Base-by-base conservation (phyloP, 2,113 vertebrate genomes). In the Silurus meridionalis region DNA sequence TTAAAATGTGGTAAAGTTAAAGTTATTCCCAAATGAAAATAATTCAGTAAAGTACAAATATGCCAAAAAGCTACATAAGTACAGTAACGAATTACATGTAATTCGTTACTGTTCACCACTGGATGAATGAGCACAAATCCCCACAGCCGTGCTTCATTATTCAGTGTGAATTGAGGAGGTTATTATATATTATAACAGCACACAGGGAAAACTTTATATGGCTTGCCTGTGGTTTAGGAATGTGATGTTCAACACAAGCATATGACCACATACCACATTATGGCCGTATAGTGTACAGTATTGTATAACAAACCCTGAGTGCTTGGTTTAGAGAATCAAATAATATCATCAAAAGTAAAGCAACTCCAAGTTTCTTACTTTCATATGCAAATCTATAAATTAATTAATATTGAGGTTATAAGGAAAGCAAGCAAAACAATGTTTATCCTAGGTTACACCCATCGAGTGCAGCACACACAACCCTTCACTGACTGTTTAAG, bases 401-500 rank as follows among this genome's bases (percentile, higher is more conserved):
- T 15, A 77, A 55, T 4, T 37, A 77, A 50, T 74, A 50, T 75
- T 77, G 15, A 55, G n/a, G 15, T 25, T 28, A 55, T 57, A 23
- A 25, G 15, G 3, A 78, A 78, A n/a, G 10, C 23, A 53, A 77
- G 50, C 2, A 75, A 78, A 78, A 55, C 52, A 2, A 37, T 37
- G 53, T 11, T 11, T 19, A 15, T 17, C 15, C 60, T n/a, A 80
- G 8, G 55, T 60, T 69, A 55, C 52, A 61, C n/a, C 48, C 52
- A 11, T 23, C 2, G 3, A 23, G 9, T 1, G 23, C 11, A 48
- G 5, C 57, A 21, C 78, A 77, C 79, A 82, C 80, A 46, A 60
- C 50, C 83, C 50, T 88, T 55, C 21, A 58, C 37, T 78, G 66
- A 87, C 72, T 78, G 64, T 37, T 80, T 37, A 53, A 78, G 61